Percentiles rank a stretch among this genome's conserved stretches.
These are phyloP conservation scores for Pocota personata DNA, from an alignment of 2,888 invertebrate genomes.

Conservation along the genomic window DNA sequence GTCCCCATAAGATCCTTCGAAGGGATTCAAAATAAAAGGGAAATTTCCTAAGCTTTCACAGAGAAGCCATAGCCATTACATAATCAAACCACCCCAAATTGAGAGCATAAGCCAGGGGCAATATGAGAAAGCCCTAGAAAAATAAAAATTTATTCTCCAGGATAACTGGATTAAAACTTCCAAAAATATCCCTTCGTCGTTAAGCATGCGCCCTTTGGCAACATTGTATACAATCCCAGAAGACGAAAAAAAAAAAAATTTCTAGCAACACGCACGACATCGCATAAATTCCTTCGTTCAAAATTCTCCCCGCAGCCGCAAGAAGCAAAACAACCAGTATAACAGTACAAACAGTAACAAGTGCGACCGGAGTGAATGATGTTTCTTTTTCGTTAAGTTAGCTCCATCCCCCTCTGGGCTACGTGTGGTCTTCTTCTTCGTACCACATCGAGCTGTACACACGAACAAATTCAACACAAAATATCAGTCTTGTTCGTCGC, in stretches of 20 bases:
- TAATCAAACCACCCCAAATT: slow-evolving; percentile 28
- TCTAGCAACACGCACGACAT: slow-evolving; percentile 31
- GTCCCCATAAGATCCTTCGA: slow-evolving; percentile 61
- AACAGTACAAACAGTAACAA: background rate
- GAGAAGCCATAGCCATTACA: slow-evolving; percentile 62
- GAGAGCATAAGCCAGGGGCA: slow-evolving; percentile 61
- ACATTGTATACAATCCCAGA: slow-evolving; percentile 47
- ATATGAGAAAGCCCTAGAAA: slow-evolving; percentile 31
- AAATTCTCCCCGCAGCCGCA: slow-evolving; percentile 33
- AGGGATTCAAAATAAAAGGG: background rate
- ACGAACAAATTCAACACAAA: slow-evolving; percentile 51
- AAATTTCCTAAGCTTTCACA: slow-evolving; percentile 49
- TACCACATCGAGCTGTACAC: slow-evolving; percentile 8
- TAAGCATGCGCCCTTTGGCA: slow-evolving; percentile 69
- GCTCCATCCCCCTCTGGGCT: slow-evolving; percentile 22
- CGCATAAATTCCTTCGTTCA: slow-evolving; percentile 51
- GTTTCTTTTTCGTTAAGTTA: slow-evolving; percentile 57
- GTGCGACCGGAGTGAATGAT: slow-evolving; percentile 33
- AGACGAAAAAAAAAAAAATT: slow-evolving; percentile 6
- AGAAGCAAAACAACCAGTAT: background rate
- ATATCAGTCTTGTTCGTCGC: slow-evolving; percentile 62
- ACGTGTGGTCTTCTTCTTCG: slow-evolving; percentile 39
- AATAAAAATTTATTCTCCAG: slow-evolving; percentile 23
- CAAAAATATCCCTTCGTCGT: slow-evolving; percentile 58
- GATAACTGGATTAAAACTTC: slow-evolving; percentile 52